phyloP scores from a whole-genome alignment of 2,113 vertebrate species.

The Entosphenus tridentatus region DNA sequence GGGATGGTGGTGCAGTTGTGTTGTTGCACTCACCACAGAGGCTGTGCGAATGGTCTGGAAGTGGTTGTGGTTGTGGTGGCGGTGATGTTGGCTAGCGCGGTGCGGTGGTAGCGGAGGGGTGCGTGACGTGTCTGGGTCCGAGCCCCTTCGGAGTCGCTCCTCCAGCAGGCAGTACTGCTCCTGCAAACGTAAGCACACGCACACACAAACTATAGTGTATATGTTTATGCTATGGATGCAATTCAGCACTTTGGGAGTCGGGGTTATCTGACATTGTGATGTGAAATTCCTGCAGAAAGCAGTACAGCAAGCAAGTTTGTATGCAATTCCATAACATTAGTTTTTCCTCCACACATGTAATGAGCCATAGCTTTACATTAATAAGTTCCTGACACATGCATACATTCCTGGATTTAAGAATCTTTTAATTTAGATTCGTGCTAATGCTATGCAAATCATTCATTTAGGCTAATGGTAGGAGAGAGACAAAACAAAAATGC shows the following conservation, averaged over 20 bases:
- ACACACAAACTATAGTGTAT: too few species aligned
- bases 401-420: too few species aligned
- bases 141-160: constrained; percentile 1
- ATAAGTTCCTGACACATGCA: too few species aligned
- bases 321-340: too few species aligned
- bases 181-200: not conserved
- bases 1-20: too few species aligned
- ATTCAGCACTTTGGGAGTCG: too few species aligned
- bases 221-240: too few species aligned
- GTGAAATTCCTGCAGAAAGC: too few species aligned
- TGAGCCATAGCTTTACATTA: too few species aligned
- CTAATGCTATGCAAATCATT: not conserved
- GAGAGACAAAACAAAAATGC: not conserved
- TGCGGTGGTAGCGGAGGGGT: not conserved
- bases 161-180: constrained; percentile 5
- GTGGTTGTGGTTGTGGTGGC: constrained; percentile 80
- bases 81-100: constrained; percentile 11
- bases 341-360: too few species aligned
- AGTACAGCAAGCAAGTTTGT: too few species aligned
- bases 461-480: not conserved
- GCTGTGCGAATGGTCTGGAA: constrained; percentile 95
- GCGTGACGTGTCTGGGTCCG: not conserved
- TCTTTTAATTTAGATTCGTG: not conserved
- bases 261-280: too few species aligned
- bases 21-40: constrained; percentile 43